phyloP scores from a whole-genome alignment of 2,888 invertebrate genomes.

The Limnephilus marmoratus region DNA sequence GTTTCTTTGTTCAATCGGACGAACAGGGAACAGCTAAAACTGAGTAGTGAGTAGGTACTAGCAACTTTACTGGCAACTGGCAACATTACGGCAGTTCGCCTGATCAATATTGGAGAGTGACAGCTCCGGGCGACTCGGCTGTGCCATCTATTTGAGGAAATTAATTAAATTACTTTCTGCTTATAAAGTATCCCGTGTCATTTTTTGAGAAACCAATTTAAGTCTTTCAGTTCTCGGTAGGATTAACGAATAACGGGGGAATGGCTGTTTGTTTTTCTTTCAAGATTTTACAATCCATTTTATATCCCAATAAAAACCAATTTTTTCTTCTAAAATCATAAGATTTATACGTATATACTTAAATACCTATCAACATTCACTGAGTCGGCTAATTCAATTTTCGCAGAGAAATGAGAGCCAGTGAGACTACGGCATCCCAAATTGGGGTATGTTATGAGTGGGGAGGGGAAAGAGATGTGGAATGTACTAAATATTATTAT shows the following conservation, averaged over 20 bases:
- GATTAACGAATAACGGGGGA: background rate
- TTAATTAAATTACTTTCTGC: slow-evolving; percentile 53
- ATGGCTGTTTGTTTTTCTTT: background rate
- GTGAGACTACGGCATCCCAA: too few species aligned
- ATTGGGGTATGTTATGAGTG: too few species aligned
- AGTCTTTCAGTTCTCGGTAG: background rate
- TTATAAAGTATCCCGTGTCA: slow-evolving; percentile 40
- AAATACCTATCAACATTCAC: too few species aligned
- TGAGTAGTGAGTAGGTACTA: background rate
- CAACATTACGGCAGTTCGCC: background rate
- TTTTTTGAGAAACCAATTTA: slow-evolving; percentile 38
- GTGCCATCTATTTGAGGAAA: slow-evolving; percentile 33
- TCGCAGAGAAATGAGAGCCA: too few species aligned
- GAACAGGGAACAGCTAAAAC: background rate
- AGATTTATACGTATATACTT: too few species aligned
- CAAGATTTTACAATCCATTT: background rate
- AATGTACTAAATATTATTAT: too few species aligned
- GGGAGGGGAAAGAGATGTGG: too few species aligned
- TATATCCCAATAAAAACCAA: background rate
- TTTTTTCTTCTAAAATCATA: too few species aligned
- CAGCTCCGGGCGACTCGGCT: slow-evolving; percentile 1
- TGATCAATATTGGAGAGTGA: slow-evolving; percentile 52
- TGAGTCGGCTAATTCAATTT: too few species aligned
- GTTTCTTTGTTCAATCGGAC: slow-evolving; percentile 44
- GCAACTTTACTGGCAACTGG: background rate